phyloP scores from a whole-genome alignment of 35 echinoderm and acorn worm genomes.

The Hemicentrotus pulcherrimus region DNA sequence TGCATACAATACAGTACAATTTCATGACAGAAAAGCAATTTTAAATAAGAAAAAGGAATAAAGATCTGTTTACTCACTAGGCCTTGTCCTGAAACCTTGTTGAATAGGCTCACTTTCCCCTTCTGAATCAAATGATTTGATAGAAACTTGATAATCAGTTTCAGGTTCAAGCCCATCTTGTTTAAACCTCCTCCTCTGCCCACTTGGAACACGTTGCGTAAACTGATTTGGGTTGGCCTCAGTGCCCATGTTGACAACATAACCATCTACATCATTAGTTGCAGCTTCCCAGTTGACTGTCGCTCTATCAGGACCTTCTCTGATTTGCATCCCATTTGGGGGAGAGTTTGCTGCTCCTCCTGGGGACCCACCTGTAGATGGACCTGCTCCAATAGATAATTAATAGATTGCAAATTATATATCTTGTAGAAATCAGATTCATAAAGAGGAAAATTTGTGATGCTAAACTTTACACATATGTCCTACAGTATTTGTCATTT shows the following conservation, averaged over 20 bases:
- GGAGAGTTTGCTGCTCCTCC: not conserved
- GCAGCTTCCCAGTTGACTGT: not conserved
- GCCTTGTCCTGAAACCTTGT: not conserved
- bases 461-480: no score
- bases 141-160: slow-evolving; percentile 23
- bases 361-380: not conserved
- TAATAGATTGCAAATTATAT: no score
- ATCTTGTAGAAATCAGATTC: no score
- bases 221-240: slow-evolving; percentile 16
- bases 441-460: no score
- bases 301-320: slow-evolving; percentile 3
- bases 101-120: slow-evolving; percentile 9
- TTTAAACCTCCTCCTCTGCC: not conserved
- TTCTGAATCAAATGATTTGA: not conserved
- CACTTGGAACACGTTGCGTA: not conserved
- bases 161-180: not conserved
- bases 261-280: not conserved
- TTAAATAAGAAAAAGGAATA: not conserved
- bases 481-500: no score
- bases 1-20: not conserved
- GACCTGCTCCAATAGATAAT: not conserved
- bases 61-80: not conserved
- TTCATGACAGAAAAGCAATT: no score
- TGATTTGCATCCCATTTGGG: not conserved
- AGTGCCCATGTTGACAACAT: not conserved